A percentile compares a stretch with the other conserved stretches of the same genome.
These are phyloP conservation scores for Drosophila anceps DNA, from an alignment of 2,888 invertebrate genomes.

Conservation along the genomic window DNA sequence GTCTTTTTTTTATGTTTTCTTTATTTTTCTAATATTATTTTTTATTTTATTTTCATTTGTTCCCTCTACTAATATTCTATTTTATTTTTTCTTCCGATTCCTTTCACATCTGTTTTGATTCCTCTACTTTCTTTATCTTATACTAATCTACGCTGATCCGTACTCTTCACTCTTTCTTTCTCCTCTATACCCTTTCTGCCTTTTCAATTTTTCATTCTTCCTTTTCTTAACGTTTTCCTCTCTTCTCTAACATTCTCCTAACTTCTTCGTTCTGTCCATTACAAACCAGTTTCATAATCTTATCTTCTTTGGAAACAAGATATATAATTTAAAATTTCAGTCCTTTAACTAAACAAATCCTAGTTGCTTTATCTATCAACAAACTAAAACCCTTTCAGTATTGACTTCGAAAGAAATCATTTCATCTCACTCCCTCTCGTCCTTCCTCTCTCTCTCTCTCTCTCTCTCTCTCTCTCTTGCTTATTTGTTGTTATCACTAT, in stretches of 20 bases:
- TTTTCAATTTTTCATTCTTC: too few species aligned
- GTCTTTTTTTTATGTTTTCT: too few species aligned
- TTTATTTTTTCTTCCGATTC: too few species aligned
- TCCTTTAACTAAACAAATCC: not conserved
- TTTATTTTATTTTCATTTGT: too few species aligned
- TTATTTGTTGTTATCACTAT: slow-evolving; percentile 32
- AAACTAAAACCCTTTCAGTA: not conserved
- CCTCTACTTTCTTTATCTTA: too few species aligned
- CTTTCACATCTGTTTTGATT: too few species aligned
- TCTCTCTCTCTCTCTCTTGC: not conserved
- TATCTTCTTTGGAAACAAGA: not conserved
- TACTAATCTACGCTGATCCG: too few species aligned
- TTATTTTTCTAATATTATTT: too few species aligned
- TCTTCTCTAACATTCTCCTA: too few species aligned
- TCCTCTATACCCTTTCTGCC: not conserved
- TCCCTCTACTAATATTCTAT: too few species aligned
- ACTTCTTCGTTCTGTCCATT: not conserved
- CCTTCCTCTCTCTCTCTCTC: not conserved
- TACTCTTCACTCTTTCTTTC: not conserved
- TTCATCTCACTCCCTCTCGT: not conserved
- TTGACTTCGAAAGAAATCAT: not conserved
- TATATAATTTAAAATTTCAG: not conserved
- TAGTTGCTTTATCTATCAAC: not conserved
- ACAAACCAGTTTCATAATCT: not conserved
- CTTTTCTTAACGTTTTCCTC: too few species aligned